phyloP scores from a whole-genome alignment of 2,113 vertebrate genomes.

The Apteryx mantelli region DNA sequence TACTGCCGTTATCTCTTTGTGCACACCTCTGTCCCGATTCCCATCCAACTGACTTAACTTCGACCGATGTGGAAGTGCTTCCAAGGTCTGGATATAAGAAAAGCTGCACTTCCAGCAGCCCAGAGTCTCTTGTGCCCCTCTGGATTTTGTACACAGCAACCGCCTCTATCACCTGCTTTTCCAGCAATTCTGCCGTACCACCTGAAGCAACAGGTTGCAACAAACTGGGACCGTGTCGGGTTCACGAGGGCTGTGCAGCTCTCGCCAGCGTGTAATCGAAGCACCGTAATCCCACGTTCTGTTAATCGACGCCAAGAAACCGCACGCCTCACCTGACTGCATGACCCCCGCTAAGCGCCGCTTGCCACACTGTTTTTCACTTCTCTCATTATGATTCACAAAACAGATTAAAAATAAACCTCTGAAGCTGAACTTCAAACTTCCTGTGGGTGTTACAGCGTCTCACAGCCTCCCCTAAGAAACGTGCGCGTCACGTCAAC shows the following conservation, averaged over 20 bases:
- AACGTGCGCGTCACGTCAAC: not conserved
- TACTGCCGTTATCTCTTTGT: not conserved
- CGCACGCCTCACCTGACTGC: not conserved
- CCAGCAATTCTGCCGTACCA: not conserved
- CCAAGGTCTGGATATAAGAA: not conserved
- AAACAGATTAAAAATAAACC: not conserved
- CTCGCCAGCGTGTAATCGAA: not conserved
- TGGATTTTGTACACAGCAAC: not conserved
- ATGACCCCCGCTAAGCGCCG: not conserved
- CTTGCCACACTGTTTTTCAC: not conserved
- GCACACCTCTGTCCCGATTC: not conserved
- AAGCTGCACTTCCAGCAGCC: not conserved
- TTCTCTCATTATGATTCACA: not conserved
- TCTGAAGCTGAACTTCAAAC: not conserved
- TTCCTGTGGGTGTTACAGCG: not conserved
- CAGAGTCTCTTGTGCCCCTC: not conserved
- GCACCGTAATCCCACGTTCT: not conserved
- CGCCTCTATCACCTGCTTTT: not conserved
- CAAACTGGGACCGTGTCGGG: not conserved
- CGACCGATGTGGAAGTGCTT: not conserved
- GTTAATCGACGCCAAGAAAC: not conserved
- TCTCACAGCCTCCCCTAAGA: not conserved
- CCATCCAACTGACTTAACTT: not conserved
- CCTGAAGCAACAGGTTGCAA: not conserved
- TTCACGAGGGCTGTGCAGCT: fast-evolving